These are phyloP conservation scores for human (Homo sapiens) DNA, from an alignment of 2,113 vertebrate species.

Conservation along the genomic window GRCh38 chr3:16267501-16268000, in stretches of 20 bases:
- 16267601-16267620: background rate
- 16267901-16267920: background rate
- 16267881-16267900: conserved; percentile 1
- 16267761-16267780: background rate
- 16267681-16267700: background rate
- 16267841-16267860: background rate
- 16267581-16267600: background rate
- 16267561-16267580: background rate
- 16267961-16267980: conserved; percentile 26
- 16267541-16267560: background rate
- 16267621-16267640: background rate
- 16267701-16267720: background rate
- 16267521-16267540: background rate
- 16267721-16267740: background rate
- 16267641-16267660: background rate
- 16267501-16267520: background rate
- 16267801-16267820: background rate
- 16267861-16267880: background rate
- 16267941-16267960: conserved; percentile 22
- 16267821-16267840: background rate
- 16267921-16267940: background rate
- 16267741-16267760: background rate
- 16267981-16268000: conserved; percentile 27
- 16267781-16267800: background rate
- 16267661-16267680: background rate